Base-by-base conservation (phyloP, 2,797 vertebrate species). In the Streptopelia turtur region DNA sequence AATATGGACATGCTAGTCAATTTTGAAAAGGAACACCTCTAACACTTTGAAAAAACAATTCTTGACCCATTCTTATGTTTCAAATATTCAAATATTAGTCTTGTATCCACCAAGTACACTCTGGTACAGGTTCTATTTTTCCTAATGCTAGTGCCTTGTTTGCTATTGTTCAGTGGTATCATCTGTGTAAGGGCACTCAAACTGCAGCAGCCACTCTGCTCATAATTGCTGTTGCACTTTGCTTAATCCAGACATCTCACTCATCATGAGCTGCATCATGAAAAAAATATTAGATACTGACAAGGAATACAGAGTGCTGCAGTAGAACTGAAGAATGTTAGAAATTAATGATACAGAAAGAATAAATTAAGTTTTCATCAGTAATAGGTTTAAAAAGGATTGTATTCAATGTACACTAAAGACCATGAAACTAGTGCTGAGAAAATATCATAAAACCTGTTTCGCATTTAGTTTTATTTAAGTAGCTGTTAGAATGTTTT, bases 1-100 rank as follows among this genome's bases (percentile, higher is more conserved):
- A 66, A 77, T 24, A 66, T 5, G 6, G 23, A 59, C 0, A 0
- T 0, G 0, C 14, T 33, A 45, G 5, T 64, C 41, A 47, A 18
- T 60, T 85, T 66, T 89, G 10, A 50, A 66, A 53, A 86, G 1
- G 12, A 79, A 20, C 14, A 22, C 1, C 2, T 9, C 25, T 2
- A 1, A 47, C 30, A 33, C 17, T 84, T 89, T 0, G 59, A 59
- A 74, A 65, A 68, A 66, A 3, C 2, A 43, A 37, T 37, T 84
- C 45, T 68, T 76, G 21, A 75, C 23, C 13, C 7, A 24, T 30
- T 60, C 30, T 61, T 79, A 10, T 31, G 31, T 53, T 82, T 87
- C 24, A 69, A 53, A 55, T 47, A 25, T 82, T 87, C 24, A 69
- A 53, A 57, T 47, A 25, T 16, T 35, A 49, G 27, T 25, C n/a